Base-by-base conservation (phyloP, 2,113 vertebrate genomes). In the Hyperoodon ampullatus region DNA sequence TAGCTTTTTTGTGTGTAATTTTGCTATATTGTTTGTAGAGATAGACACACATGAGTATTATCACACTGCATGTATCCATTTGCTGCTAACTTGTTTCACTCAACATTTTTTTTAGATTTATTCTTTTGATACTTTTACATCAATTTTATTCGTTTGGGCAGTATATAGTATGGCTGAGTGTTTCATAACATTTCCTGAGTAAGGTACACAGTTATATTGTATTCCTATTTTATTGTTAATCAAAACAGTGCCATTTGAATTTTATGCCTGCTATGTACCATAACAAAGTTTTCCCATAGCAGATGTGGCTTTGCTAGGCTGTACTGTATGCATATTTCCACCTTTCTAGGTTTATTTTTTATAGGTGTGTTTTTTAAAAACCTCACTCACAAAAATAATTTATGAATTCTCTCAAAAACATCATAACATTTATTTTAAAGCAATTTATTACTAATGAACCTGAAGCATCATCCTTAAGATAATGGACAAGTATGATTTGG, bases 131-230 rank as follows among this genome's bases (percentile, higher is more conserved):
- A 86, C 8, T n/a, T 61, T 63, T 35, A 94, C 11, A 68, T 85
- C 12, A 74, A 93, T 81, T 63, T 68, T 55, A 83, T 39, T 94
- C 6, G 13, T 39, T 55, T 58, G 39, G 80, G n/a, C 2, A 28
- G 47, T 44, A 16, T 35, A 58, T 65, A 65, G 30, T 2, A 10
- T 11, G 44, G 44, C 26, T 33, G n/a, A 33, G 33, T 85, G 24
- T 89, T 94, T 89, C 23, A 33, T 92, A 80, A 50, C 26, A 85
- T 94, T 92, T 83, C 28, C 65, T 44, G 18, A 66, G 88, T 84
- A 26, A 88, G 10, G 8, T 47, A 85, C 24, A 84, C 2, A 60
- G 28, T 78, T 70, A 65, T 35, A 28, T 35, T 86, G 81, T 82
- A 13, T 83, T 95, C 42, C 30, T 91, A 18, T 61, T 72, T 94